Percentiles rank a stretch among this genome's conserved stretches.
Conservation (phyloP, 2,888 invertebrate species). For the Adela reaumurella region DNA sequence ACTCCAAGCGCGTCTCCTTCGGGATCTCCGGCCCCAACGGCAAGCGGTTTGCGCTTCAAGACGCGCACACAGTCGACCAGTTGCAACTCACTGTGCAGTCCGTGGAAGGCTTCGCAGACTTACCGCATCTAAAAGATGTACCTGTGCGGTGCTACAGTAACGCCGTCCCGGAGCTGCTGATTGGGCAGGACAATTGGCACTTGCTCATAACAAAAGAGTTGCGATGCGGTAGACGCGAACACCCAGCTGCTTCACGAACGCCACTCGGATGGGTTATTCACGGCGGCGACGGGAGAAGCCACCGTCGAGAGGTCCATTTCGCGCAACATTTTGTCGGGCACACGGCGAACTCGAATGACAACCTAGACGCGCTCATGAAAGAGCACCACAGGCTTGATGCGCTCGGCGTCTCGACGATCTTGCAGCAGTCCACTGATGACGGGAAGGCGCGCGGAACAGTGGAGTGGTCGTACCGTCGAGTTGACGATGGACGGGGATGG, state of each 20-base stretch:
- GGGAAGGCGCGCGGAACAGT: too few relatives aligned
- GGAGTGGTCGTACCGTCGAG: neutral
- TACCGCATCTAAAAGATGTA: conserved; percentile 1
- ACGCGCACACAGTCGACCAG: neutral
- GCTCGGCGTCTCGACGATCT: too few relatives aligned
- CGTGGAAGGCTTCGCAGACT: conserved; percentile 1
- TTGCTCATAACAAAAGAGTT: neutral
- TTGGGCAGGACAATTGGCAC: conserved; percentile 1
- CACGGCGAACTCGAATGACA: neutral
- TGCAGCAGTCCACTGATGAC: too few relatives aligned
- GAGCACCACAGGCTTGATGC: neutral
- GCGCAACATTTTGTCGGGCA: neutral
- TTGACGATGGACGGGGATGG: neutral
- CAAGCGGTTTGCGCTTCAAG: neutral
- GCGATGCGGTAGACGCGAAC: neutral
- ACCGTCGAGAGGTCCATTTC: neutral
- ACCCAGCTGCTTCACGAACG: neutral
- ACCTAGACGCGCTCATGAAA: neutral
- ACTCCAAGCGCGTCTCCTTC: too few relatives aligned
- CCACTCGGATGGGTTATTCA: neutral
- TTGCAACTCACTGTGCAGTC: neutral
- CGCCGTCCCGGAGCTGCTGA: neutral
- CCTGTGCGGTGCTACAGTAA: neutral
- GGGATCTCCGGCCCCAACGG: too few relatives aligned
- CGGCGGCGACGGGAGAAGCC: too few relatives aligned